Conservation (phyloP, 2,888 invertebrate species). For the Pterostichus niger region DNA sequence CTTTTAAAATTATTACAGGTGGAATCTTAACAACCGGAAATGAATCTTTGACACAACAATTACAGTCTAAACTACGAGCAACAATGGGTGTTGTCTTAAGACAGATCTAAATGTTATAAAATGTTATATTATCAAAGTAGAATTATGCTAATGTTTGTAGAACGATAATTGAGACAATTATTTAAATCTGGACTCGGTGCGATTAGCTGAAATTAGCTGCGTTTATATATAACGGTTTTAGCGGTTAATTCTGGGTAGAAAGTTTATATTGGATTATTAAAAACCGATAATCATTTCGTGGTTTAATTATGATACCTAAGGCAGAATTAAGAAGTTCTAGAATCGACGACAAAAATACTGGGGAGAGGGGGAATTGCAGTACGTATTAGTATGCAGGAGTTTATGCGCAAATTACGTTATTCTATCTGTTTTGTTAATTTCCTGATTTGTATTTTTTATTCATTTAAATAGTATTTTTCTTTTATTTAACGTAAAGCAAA, state of each 20-base stretch:
- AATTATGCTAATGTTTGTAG: slow-evolving; percentile 17
- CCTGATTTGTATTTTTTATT: too few species aligned
- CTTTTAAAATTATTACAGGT: slow-evolving; percentile 14
- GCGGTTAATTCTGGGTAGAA: slow-evolving; percentile 15
- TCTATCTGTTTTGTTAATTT: too few species aligned
- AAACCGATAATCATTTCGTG: slow-evolving; percentile 12
- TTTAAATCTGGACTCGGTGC: slow-evolving; percentile 32
- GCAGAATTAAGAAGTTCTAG: not conserved
- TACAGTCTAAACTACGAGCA: slow-evolving; percentile 21
- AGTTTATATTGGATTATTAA: slow-evolving; percentile 26
- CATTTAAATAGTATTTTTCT: too few species aligned
- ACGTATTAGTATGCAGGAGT: too few species aligned
- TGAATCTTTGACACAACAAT: slow-evolving; percentile 30
- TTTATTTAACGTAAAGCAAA: too few species aligned
- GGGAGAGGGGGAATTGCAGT: too few species aligned
- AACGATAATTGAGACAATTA: slow-evolving; percentile 50
- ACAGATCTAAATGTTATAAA: slow-evolving; percentile 9
- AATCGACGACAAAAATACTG: too few species aligned
- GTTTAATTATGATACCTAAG: not conserved
- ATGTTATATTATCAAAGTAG: slow-evolving; percentile 35
- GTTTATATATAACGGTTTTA: slow-evolving; percentile 22
- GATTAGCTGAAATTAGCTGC: slow-evolving; percentile 28
- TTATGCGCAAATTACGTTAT: too few species aligned
- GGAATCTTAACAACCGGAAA: slow-evolving; percentile 35
- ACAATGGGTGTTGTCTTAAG: slow-evolving; percentile 35